Base-by-base conservation (phyloP, 35 echinoderm and acorn worm genomes). In the Lytechinus variegatus region DNA sequence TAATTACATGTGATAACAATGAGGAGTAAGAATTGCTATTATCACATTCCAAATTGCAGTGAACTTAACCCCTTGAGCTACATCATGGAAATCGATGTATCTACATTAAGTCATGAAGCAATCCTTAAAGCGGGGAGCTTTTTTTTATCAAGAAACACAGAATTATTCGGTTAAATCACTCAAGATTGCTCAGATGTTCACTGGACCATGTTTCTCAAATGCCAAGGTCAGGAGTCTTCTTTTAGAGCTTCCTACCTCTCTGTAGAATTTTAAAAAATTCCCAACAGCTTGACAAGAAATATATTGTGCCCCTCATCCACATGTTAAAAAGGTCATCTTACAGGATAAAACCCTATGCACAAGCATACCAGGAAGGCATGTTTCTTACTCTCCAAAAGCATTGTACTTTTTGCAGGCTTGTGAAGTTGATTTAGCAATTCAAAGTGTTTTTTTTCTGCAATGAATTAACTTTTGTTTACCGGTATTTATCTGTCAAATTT, bases 181-280 rank as follows among this genome's bases (percentile, higher is more conserved):
- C 19, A 79, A 79, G 66, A 79, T 79, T 79, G 66, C 66, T 24
- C 66, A 79, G 66, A 79, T 79, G 16, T 79, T 79, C 66, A 79
- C 19, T 79, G 66, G 66, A 79, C 66, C 66, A 79, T 79, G 66
- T 24, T n/a, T 79, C 66, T 79, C 16, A 79, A 79, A 79, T 79
- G 66, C 19, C 66, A 79, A 79, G 66, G 66, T 79, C 66, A 79
- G 66, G 6, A 79, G 19, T 79, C 19, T n/a, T 24, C 66, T 79
- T 79, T n/a, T 79, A 79, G 66, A 79, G 66, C 66, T 79, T 79
- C n/a, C 66, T 79, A 24, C 16, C 66, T 79, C 66, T 79, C 66
- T 79, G n/a, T 72, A 79, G 66, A 79, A 79, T 79, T 79, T 79
- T 19, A 79, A 79, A 79, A 79, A 79, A 79, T 79, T 79, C 66